These are phyloP conservation scores for Cichlasoma orientale DNA, from an alignment of 2,797 vertebrate genomes.

Conservation along the genomic window DNA sequence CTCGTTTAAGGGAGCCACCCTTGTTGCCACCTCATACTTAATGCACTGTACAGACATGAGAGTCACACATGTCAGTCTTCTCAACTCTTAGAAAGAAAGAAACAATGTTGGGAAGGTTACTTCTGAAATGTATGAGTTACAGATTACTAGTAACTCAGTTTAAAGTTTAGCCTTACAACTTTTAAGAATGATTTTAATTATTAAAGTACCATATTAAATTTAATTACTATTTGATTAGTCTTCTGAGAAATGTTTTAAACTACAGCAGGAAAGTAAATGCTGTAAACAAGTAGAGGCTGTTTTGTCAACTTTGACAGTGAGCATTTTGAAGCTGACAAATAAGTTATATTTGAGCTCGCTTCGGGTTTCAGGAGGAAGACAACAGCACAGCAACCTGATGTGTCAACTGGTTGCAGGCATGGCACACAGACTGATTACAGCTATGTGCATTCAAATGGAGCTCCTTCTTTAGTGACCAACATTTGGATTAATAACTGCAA, in stretches of 20 bases:
- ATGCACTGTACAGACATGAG: neutral
- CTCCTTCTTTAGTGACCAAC: neutral
- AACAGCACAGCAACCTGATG: neutral
- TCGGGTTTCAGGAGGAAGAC: too few relatives aligned
- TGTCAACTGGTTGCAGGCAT: neutral
- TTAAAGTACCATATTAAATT: neutral
- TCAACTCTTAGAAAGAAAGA: neutral
- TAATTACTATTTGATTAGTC: neutral
- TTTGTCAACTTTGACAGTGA: too few relatives aligned
- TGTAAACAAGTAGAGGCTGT: too few relatives aligned
- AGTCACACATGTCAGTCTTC: neutral
- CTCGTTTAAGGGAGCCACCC: neutral
- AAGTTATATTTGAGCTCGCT: too few relatives aligned
- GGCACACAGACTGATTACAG: neutral
- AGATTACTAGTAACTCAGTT: neutral
- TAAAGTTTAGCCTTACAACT: neutral
- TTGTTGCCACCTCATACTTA: conserved; percentile 3
- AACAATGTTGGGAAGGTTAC: neutral
- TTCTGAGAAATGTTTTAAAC: neutral
- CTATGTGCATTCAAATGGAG: neutral
- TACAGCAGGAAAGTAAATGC: neutral
- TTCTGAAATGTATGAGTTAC: neutral
- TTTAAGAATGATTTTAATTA: neutral
- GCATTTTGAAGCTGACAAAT: too few relatives aligned
- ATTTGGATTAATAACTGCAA: neutral